Conservation (phyloP, 2,888 invertebrate genomes). For the Nymphalis polychloros region DNA sequence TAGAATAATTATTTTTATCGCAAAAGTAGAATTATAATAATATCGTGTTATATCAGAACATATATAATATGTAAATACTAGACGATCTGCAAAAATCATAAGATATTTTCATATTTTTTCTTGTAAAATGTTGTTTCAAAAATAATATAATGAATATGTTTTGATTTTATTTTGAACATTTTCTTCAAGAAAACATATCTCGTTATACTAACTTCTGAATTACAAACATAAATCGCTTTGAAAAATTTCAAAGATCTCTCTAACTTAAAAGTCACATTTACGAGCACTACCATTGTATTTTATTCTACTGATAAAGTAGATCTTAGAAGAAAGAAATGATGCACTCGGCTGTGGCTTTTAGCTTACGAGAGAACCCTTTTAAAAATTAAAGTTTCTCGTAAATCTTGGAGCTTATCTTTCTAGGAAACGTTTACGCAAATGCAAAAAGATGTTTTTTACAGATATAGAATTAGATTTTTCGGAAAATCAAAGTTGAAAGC, state of each 20-base stretch:
- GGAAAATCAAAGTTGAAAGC: neutral
- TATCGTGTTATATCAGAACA: no score
- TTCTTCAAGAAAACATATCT: neutral
- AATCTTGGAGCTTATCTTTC: conserved; percentile 14
- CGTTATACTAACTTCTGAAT: conserved; percentile 13
- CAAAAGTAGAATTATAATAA: no score
- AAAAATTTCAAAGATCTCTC: conserved; percentile 23
- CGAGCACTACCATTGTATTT: conserved; percentile 27
- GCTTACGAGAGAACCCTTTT: conserved; percentile 36
- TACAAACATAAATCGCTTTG: conserved; percentile 31
- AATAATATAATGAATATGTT: no score
- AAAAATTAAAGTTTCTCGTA: conserved; percentile 31
- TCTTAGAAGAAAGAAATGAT: conserved; percentile 30
- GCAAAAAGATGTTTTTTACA: conserved; percentile 1
- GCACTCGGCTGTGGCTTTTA: conserved; percentile 33
- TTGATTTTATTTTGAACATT: no score
- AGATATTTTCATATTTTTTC: no score
- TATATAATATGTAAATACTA: neutral
- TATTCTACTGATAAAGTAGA: conserved; percentile 35
- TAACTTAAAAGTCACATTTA: conserved; percentile 30
- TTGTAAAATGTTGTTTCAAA: no score
- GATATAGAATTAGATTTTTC: neutral
- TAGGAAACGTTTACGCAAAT: conserved; percentile 3
- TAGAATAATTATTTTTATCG: no score
- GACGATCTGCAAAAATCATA: neutral